Conservation (phyloP, 2,113 vertebrate species). For the Bos javanicus region DNA sequence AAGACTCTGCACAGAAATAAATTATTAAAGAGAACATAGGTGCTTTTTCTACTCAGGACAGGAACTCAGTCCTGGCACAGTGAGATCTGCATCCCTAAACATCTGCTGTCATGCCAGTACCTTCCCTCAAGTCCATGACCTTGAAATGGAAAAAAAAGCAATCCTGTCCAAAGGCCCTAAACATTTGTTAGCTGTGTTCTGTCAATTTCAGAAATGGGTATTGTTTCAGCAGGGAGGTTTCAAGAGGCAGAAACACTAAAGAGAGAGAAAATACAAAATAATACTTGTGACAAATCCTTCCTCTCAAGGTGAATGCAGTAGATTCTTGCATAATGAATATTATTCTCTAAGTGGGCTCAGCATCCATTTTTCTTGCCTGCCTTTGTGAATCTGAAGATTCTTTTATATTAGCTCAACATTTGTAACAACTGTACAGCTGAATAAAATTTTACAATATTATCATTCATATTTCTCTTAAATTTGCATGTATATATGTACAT, state of each 20-base stretch:
- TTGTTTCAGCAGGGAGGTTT: neutral
- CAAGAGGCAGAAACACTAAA: neutral
- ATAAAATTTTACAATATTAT: neutral
- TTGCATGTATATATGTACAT: neutral
- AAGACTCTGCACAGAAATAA: neutral
- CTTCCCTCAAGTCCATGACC: neutral
- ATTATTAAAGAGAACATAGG: neutral
- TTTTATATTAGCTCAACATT: neutral
- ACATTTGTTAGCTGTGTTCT: neutral
- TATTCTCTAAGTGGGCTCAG: neutral
- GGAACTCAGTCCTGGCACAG: neutral
- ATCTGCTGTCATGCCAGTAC: neutral
- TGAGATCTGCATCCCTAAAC: neutral
- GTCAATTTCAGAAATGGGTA: neutral
- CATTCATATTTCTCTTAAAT: neutral
- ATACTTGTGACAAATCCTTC: neutral
- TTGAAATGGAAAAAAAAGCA: neutral
- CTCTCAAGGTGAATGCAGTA: neutral
- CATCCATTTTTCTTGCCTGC: neutral
- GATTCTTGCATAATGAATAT: constrained; percentile 4
- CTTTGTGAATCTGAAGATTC: neutral
- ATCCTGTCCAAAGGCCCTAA: neutral
- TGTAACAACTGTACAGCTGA: neutral
- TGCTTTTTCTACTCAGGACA: neutral
- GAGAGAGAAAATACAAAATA: constrained; percentile 22